Percentiles rank a stretch among this genome's conserved stretches.
These are phyloP conservation scores for Thaleichthys pacificus DNA, from an alignment of 2,797 vertebrate species.

Conservation along the genomic window DNA sequence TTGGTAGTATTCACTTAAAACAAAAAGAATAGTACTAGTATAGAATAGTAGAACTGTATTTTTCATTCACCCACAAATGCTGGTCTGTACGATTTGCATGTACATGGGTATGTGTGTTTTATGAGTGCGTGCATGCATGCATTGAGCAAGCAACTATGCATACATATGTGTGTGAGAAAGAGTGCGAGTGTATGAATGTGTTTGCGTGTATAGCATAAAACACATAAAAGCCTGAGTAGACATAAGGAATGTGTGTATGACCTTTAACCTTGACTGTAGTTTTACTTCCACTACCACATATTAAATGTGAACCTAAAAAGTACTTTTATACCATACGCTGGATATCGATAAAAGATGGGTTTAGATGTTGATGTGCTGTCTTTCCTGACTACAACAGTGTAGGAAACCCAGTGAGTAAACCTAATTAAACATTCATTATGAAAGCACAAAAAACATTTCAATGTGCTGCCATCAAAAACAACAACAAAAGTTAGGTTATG, in stretches of 20 bases:
- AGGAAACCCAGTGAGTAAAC: no score
- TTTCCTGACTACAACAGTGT: neutral
- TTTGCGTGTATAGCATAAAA: neutral
- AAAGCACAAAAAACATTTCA: no score
- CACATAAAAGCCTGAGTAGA: conserved; percentile 2
- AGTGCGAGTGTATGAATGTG: conserved; percentile 13
- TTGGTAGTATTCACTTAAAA: neutral
- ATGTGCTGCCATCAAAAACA: no score
- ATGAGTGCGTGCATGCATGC: conserved; percentile 9
- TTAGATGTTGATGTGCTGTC: neutral
- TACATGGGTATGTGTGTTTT: conserved; percentile 7
- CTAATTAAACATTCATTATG: no score
- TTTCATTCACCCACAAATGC: neutral
- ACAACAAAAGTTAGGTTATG: no score
- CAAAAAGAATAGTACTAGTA: neutral
- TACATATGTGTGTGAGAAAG: conserved; percentile 12
- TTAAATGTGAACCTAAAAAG: neutral
- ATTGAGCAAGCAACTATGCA: no score
- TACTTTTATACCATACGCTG: neutral
- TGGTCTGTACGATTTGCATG: conserved; percentile 5
- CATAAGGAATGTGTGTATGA: conserved; percentile 1
- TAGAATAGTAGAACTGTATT: no score
- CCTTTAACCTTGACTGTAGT: conserved; percentile 11
- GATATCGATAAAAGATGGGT: neutral
- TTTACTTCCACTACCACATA: neutral